Base-by-base conservation (phyloP, 1,140 invertebrate species). In the Trachymyrmex septentrionalis region DNA sequence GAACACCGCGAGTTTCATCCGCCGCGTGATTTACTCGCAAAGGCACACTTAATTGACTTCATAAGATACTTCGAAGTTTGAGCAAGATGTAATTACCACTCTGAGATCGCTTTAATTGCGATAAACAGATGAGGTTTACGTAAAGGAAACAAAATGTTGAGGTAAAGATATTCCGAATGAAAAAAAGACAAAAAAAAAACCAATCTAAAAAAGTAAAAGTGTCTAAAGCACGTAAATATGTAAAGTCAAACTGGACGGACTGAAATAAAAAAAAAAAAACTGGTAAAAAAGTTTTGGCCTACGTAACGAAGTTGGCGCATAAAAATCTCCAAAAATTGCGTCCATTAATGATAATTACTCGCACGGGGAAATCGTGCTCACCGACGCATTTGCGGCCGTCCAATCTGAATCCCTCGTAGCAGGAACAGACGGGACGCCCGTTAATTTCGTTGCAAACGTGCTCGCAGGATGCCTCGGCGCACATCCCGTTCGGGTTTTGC, bases 381-480 rank as follows among this genome's bases (percentile, higher is more conserved):
- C 95, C 95, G 75, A 93, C 90, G 86, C 95, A 95, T 85, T 92
- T 93, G 85, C 88, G 89, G 16, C 88, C 93, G 24, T 95, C 92
- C 38, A 92, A 73, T 48, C 90, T 89, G 84, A 94, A 95, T 12
- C 96, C 95, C 89, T 95, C 91, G 87, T 94, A 94, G 92, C 96
- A 96, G 38, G 92, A 94, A 77, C 96, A 96, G 73, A 92, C 93
- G 38, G 94, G 93, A 27, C 87, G 90, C 21, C 95, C 95, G 87
- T 94, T 92, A 82, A 94, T 92, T 87, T 95, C 94, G 77, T 93
- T 94, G 89, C 96, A 96, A 55, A 94, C 88, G 57, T 96, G 95
- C 78, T 96, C 94, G 66, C 95, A 95, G 66, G 90, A 92, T 55
- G 92, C 92, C 57, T 92, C 92, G 12, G 88, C 89, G 73, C 94